phyloP scores from a whole-genome alignment of 1,140 invertebrate species.

The Drosophila cardini region DNA sequence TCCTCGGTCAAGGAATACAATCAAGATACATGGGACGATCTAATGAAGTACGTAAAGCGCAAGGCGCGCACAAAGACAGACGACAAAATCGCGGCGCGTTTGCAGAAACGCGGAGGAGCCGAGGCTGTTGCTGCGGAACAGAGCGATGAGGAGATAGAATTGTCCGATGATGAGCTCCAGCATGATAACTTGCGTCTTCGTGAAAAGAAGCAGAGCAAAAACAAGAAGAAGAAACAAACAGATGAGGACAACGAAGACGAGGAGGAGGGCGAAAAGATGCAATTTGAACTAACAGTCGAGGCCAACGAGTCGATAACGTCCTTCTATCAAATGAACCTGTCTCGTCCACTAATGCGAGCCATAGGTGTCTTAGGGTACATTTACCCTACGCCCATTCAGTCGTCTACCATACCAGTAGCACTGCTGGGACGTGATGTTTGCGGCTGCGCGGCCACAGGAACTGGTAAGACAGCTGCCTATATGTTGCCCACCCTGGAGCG shows the following conservation, averaged over 20 bases:
- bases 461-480: slow-evolving; percentile 99
- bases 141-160: slow-evolving; percentile 84
- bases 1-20: slow-evolving; percentile 91
- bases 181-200: slow-evolving; percentile 88
- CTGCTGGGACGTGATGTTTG: slow-evolving; percentile 88
- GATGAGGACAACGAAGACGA: slow-evolving; percentile 84
- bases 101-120: slow-evolving; percentile 86
- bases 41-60: slow-evolving; percentile 92
- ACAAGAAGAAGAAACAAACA: slow-evolving; percentile 86
- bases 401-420: slow-evolving; percentile 96
- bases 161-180: slow-evolving; percentile 90
- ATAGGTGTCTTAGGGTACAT: slow-evolving; percentile 94
- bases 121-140: slow-evolving; percentile 64
- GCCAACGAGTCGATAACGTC: slow-evolving; percentile 89
- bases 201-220: slow-evolving; percentile 86
- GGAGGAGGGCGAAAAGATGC: slow-evolving; percentile 87
- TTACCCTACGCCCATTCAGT: slow-evolving; percentile 98
- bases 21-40: slow-evolving; percentile 93
- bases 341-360: slow-evolving; percentile 94
- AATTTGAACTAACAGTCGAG: slow-evolving; percentile 91
- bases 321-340: slow-evolving; percentile 97
- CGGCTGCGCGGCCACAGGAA: slow-evolving; percentile 92
- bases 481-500: slow-evolving; percentile 98
- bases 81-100: slow-evolving; percentile 89
- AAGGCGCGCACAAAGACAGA: slow-evolving; percentile 93